A percentile compares a stretch with the other conserved stretches of the same genome.
Evolutionary conservation across 2,113 vertebrate genomes (phyloP).

Genomic region (Arothron firmamentum): DNA sequence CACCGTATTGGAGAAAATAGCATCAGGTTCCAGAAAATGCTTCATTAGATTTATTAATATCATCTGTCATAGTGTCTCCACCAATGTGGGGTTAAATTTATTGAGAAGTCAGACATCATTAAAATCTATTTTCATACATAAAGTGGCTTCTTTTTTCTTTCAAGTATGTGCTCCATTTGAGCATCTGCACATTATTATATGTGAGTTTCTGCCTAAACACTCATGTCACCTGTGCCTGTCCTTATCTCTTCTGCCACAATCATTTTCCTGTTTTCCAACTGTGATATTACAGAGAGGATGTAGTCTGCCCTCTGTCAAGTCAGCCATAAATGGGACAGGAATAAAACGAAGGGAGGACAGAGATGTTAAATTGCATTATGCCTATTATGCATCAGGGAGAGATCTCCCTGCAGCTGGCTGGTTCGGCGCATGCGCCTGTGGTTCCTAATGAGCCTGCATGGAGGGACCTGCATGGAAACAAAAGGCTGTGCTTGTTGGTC

Average conservation of each 20-base stretch:
- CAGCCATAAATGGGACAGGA: constrained; percentile 18
- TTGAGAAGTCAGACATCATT: constrained; percentile 55
- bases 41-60: constrained; percentile 72
- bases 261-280: constrained; percentile 42
- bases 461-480: constrained; percentile 76
- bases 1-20: constrained; percentile 59
- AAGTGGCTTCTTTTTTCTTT: constrained; percentile 41
- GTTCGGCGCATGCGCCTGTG: constrained; percentile 52
- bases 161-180: constrained; percentile 39
- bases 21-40: constrained; percentile 57
- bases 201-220: constrained; percentile 56
- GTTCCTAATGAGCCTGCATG: constrained; percentile 75
- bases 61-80: constrained; percentile 58
- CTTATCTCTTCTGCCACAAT: constrained; percentile 61
- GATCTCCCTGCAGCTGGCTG: constrained; percentile 52
- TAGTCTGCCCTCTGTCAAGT: constrained; percentile 58
- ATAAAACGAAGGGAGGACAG: constrained; percentile 40
- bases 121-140: constrained; percentile 45
- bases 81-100: constrained; percentile 49
- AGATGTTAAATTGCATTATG: constrained; percentile 64
- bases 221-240: constrained; percentile 62
- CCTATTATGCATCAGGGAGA: constrained; percentile 49
- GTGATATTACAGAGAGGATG: constrained; percentile 42
- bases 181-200: constrained; percentile 52
- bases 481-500: constrained; percentile 79